Percentiles rank a stretch among this genome's conserved stretches.
Conservation (phyloP, 2,113 vertebrate genomes). For the Anser cygnoides region DNA sequence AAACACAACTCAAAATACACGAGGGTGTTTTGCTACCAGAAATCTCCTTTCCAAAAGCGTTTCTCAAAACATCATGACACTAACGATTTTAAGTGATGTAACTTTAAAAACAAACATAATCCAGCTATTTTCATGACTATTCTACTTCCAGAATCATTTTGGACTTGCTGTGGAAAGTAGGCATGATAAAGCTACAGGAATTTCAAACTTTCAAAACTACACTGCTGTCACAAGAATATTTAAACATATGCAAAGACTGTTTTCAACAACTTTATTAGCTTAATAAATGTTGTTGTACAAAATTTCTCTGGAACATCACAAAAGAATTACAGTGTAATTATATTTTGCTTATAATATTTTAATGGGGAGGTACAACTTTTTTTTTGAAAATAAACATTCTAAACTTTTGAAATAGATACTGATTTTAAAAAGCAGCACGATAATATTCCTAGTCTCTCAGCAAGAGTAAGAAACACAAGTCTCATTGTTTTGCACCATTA, state of each 20-base stretch:
- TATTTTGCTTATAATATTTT: conserved; percentile 50
- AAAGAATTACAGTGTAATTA: conserved; percentile 60
- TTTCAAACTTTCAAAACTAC: not conserved
- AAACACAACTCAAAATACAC: not conserved
- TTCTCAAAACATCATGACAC: not conserved
- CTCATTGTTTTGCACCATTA: not conserved
- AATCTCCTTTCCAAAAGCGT: not conserved
- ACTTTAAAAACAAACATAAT: not conserved
- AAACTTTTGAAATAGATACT: conserved; percentile 52
- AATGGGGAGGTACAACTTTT: not conserved
- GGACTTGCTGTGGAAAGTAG: not conserved
- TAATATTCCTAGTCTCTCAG: not conserved
- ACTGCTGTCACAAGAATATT: not conserved
- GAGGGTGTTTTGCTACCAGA: not conserved
- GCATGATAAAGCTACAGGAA: not conserved
- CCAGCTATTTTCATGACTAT: not conserved
- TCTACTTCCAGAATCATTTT: not conserved
- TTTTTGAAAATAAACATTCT: conserved; percentile 63
- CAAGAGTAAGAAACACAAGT: not conserved
- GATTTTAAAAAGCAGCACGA: not conserved
- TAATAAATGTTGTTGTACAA: conserved; percentile 67
- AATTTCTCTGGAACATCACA: conserved; percentile 43
- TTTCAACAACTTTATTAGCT: conserved; percentile 74
- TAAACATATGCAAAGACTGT: not conserved
- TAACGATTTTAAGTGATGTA: not conserved